phyloP scores from a whole-genome alignment of 1,140 invertebrate genomes.

The Amphibalanus amphitrite region DNA sequence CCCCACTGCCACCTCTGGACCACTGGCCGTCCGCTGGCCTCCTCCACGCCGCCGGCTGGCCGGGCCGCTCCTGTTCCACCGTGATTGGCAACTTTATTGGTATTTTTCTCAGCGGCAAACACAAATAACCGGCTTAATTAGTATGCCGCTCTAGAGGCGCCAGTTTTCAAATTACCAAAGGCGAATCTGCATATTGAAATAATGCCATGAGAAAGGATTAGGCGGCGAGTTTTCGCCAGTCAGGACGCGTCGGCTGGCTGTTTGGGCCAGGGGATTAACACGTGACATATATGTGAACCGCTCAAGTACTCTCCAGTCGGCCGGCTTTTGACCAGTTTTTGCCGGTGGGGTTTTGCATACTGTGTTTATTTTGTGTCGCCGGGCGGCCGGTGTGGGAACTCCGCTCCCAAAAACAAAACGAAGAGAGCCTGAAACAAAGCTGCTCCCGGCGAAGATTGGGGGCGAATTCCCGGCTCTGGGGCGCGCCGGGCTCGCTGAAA shows the following conservation, averaged over 20 bases:
- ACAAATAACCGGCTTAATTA: not conserved
- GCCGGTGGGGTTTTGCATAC: not conserved
- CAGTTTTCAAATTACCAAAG: not conserved
- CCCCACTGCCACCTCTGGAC: no score
- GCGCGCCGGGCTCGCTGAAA: not conserved
- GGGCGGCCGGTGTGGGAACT: not conserved
- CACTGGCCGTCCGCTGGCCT: no score
- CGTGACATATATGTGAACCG: not conserved
- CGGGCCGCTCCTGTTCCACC: no score
- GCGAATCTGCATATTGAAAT: not conserved
- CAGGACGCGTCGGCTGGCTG: not conserved
- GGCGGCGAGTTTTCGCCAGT: not conserved
- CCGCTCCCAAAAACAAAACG: not conserved
- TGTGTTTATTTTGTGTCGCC: not conserved
- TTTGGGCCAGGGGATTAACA: not conserved
- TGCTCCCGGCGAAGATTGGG: not conserved
- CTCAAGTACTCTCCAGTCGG: not conserved
- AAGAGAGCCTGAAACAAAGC: not conserved
- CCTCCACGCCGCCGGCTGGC: no score
- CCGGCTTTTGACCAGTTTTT: not conserved
- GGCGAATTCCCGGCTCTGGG: no score
- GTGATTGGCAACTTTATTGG: conserved; percentile 1
- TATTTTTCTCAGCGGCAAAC: not conserved
- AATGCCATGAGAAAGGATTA: conserved; percentile 1
- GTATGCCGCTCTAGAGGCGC: not conserved